Percentiles rank a stretch among this genome's conserved stretches.
phyloP scores from a whole-genome alignment of 2,113 vertebrate genomes.

The Lamprotornis superbus region DNA sequence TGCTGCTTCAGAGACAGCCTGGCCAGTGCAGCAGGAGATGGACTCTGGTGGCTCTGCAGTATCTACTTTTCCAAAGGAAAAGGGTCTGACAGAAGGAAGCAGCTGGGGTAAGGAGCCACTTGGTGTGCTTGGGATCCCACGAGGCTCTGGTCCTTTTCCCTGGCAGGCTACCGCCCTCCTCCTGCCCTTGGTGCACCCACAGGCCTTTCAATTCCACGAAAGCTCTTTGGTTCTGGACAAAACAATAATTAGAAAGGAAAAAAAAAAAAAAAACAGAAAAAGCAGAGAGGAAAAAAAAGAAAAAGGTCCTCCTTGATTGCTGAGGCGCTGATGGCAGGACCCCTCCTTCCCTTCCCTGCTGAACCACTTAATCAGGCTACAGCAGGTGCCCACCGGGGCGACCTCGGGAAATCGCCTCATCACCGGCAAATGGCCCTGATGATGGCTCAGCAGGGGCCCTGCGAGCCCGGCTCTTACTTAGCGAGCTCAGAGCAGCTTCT shows the following conservation, averaged over 20 bases:
- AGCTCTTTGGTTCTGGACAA: neutral
- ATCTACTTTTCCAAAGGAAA: neutral
- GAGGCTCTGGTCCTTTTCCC: neutral
- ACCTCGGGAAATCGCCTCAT: neutral
- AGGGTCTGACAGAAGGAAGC: neutral
- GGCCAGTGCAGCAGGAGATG: neutral
- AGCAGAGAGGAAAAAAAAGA: neutral
- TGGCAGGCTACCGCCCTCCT: neutral
- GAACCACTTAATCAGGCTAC: slow-evolving; percentile 36
- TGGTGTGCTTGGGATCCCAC: rapidly evolving
- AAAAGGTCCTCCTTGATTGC: slow-evolving; percentile 25
- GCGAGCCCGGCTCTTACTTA: neutral
- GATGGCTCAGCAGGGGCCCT: neutral
- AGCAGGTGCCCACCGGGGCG: neutral
- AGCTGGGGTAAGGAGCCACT: neutral
- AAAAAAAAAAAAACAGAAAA: neutral
- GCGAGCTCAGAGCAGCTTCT: neutral
- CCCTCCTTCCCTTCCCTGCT: neutral
- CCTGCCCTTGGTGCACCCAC: neutral
- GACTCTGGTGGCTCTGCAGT: neutral
- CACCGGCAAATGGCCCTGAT: slow-evolving; percentile 18
- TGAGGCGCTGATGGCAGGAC: neutral
- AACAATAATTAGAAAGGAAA: neutral
- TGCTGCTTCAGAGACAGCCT: neutral
- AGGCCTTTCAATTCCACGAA: neutral